Evolutionary conservation across 2,113 vertebrate genomes (phyloP).

Genomic region (Mesocricetus auratus): DNA sequence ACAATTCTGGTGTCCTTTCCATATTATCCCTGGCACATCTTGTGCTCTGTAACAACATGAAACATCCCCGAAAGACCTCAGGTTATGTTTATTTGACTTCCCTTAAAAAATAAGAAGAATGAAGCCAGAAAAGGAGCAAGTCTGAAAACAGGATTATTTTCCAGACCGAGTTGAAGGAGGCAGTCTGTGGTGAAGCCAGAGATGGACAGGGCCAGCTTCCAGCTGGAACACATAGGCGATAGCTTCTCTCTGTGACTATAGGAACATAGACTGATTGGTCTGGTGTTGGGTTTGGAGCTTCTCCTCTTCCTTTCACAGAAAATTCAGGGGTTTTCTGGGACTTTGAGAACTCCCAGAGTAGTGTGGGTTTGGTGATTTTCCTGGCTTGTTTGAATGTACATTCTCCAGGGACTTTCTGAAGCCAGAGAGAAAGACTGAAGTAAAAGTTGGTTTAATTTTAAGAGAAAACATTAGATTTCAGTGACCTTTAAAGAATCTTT

Average conservation of each 20-base stretch:
- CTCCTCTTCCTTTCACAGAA: slow-evolving; percentile 62
- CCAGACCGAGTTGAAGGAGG: slow-evolving; percentile 81
- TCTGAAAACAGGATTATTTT: slow-evolving; percentile 84
- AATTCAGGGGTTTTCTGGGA: slow-evolving; percentile 54
- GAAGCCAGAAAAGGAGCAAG: slow-evolving; percentile 42
- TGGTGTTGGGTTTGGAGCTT: slow-evolving; percentile 6
- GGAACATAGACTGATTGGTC: slow-evolving; percentile 25
- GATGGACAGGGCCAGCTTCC: slow-evolving; percentile 79
- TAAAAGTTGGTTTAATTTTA: slow-evolving; percentile 44
- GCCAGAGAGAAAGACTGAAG: slow-evolving; percentile 31
- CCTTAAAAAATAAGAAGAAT: slow-evolving; percentile 32
- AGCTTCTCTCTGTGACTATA: slow-evolving; percentile 55
- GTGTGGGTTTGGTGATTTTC: slow-evolving; percentile 70
- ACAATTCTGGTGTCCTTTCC: slow-evolving; percentile 82
- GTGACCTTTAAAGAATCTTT: background rate
- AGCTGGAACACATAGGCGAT: slow-evolving; percentile 77
- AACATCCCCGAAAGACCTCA: slow-evolving; percentile 83
- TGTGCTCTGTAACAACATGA: slow-evolving; percentile 83
- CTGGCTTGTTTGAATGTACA: slow-evolving; percentile 35
- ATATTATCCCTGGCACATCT: slow-evolving; percentile 80
- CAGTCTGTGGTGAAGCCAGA: slow-evolving; percentile 82
- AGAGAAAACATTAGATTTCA: background rate
- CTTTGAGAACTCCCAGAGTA: background rate
- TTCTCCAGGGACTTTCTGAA: slow-evolving; percentile 38
- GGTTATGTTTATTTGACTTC: slow-evolving; percentile 86